phyloP scores from a whole-genome alignment of 2,797 vertebrate genomes.

The Lateolabrax maculatus region DNA sequence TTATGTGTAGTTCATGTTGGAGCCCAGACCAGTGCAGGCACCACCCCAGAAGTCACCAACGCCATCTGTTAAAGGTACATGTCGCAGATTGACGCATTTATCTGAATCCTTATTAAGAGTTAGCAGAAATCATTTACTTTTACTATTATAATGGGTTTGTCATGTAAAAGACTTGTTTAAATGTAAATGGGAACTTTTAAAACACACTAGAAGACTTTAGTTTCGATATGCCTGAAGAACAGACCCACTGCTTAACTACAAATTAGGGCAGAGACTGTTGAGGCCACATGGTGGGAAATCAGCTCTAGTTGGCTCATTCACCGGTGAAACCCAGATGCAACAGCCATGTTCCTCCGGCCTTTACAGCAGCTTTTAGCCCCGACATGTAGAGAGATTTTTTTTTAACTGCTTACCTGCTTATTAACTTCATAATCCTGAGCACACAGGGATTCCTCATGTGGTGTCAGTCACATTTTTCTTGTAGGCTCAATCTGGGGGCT shows the following conservation, averaged over 20 bases:
- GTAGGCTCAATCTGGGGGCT: neutral
- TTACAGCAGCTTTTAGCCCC: constrained; percentile 6
- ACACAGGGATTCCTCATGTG: constrained; percentile 17
- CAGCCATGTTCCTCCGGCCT: neutral
- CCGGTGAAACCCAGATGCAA: constrained; percentile 43
- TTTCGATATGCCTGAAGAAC: neutral
- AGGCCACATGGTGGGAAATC: constrained; percentile 11
- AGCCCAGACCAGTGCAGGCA: constrained; percentile 38
- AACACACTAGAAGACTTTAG: neutral
- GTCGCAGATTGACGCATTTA: constrained; percentile 1
- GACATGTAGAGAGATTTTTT: constrained; percentile 9
- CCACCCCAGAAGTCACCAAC: constrained; percentile 44
- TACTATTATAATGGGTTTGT: neutral
- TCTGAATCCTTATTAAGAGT: constrained; percentile 17
- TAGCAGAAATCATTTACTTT: neutral
- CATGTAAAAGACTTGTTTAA: neutral
- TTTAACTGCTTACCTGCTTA: constrained; percentile 21
- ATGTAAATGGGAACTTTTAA: constrained; percentile 1
- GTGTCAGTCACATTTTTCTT: constrained; percentile 51
- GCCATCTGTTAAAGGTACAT: constrained; percentile 58
- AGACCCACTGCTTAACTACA: neutral
- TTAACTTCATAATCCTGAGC: constrained; percentile 35
- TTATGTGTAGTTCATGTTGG: constrained; percentile 66
- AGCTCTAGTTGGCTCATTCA: neutral
- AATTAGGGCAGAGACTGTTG: neutral